Percentiles rank a stretch among this genome's conserved stretches.
Evolutionary conservation across 2,888 invertebrate species (phyloP).

Genomic region (Leptodirus hochenwartii): DNA sequence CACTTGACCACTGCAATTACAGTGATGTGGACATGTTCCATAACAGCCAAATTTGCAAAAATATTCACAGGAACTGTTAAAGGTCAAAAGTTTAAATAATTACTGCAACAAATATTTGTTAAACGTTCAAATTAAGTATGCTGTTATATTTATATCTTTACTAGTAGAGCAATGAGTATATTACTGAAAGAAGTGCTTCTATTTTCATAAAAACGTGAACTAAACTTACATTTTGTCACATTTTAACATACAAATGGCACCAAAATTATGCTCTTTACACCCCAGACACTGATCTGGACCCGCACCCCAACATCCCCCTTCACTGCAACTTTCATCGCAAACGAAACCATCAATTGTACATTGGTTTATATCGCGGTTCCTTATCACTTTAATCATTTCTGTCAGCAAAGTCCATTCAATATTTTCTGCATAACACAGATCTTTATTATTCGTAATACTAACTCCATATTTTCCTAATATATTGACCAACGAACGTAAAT

Average conservation of each 20-base stretch:
- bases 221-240: slow-evolving; percentile 62
- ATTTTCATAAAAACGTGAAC: no score
- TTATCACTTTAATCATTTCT: slow-evolving; percentile 58
- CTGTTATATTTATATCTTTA: no score
- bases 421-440: slow-evolving; percentile 74
- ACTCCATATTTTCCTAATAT: slow-evolving; percentile 70
- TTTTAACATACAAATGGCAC: slow-evolving; percentile 65
- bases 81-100: no score
- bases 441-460: no score
- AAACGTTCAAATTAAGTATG: no score
- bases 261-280: slow-evolving; percentile 68
- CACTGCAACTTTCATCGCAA: slow-evolving; percentile 75
- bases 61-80: no score
- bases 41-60: no score
- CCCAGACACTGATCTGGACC: slow-evolving; percentile 77
- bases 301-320: slow-evolving; percentile 90
- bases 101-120: no score
- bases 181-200: no score
- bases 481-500: slow-evolving; percentile 76
- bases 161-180: no score
- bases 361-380: slow-evolving; percentile 18
- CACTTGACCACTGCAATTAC: no score
- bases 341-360: slow-evolving; percentile 58
- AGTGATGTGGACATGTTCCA: no score
- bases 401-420: slow-evolving; percentile 86